Conservation (phyloP, 2,113 vertebrate genomes). For the Clupea harengus region DNA sequence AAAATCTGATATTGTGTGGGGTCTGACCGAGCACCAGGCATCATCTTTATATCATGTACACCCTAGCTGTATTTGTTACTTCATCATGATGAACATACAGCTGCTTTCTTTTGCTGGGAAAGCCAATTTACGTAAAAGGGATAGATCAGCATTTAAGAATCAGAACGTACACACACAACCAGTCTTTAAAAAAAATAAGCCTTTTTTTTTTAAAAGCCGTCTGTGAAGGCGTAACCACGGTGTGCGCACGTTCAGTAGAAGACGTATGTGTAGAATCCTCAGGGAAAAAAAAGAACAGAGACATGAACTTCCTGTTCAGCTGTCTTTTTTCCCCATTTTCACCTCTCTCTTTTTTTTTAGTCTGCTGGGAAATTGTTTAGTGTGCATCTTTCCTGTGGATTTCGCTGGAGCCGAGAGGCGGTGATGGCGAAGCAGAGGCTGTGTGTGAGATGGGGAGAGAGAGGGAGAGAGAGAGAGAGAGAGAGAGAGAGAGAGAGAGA, state of each 20-base stretch:
- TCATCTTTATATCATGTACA: background rate
- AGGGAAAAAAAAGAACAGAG: conserved; percentile 9
- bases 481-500: background rate
- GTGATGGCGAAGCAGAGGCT: background rate
- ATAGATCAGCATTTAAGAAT: background rate
- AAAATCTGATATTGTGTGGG: background rate
- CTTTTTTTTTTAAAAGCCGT: background rate
- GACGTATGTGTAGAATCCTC: background rate
- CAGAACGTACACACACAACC: background rate
- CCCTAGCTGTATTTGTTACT: background rate
- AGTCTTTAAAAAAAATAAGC: background rate
- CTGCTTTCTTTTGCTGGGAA: background rate
- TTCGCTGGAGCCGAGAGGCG: background rate
- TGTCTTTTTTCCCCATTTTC: background rate
- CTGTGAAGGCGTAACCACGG: background rate
- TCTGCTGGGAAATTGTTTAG: background rate
- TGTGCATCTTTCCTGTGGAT: background rate
- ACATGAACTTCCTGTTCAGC: conserved; percentile 6
- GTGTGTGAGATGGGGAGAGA: background rate
- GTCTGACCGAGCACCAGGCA: background rate
- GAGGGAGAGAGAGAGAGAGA: background rate
- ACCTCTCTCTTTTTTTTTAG: background rate
- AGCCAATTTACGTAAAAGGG: background rate
- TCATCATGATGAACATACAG: background rate
- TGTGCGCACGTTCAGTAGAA: background rate